These are phyloP conservation scores for Poeciliopsis infans DNA, from an alignment of 2,797 vertebrate genomes.

Conservation along the genomic window DNA sequence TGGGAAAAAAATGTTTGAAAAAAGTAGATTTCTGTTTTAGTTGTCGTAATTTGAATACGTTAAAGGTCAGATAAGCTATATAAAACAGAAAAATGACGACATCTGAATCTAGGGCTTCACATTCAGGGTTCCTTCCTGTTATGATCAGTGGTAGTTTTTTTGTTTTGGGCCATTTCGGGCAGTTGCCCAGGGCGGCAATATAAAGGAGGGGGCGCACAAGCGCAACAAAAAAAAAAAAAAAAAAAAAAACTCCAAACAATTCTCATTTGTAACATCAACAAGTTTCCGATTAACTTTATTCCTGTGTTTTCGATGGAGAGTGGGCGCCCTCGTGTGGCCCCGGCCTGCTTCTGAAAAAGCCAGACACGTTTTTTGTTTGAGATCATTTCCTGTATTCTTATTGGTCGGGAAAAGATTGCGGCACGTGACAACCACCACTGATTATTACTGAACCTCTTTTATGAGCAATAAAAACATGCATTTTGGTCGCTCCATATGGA, in stretches of 20 bases:
- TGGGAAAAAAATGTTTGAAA: too few species aligned
- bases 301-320: background rate
- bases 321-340: background rate
- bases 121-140: background rate
- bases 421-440: background rate
- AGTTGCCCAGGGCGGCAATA: background rate
- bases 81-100: conserved; percentile 2
- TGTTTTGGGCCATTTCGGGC: background rate
- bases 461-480: background rate
- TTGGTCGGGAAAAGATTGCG: too few species aligned
- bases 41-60: background rate
- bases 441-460: background rate
- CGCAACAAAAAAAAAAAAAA: background rate
- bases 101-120: conserved; percentile 15
- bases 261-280: background rate
- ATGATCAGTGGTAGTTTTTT: background rate
- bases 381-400: background rate
- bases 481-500: background rate
- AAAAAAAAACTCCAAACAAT: background rate
- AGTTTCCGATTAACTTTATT: background rate
- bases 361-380: background rate
- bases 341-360: background rate
- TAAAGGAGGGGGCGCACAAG: background rate
- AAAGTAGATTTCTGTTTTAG: background rate
- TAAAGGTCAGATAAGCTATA: background rate